These are phyloP conservation scores for Ariopsis seemanni DNA, from an alignment of 2,113 vertebrate species.

Conservation along the genomic window DNA sequence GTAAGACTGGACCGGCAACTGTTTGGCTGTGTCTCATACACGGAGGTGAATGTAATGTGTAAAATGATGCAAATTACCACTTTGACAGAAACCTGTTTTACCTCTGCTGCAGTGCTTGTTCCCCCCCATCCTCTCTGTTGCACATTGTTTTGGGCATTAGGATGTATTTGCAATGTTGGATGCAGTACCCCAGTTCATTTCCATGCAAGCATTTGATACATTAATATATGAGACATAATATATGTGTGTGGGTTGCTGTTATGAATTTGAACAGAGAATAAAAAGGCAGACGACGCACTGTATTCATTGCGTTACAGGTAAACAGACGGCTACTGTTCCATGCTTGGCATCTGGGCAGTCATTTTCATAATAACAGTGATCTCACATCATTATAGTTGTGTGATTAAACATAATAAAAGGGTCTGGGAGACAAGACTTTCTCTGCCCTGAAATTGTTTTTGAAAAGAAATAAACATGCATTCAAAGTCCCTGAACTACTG, in stretches of 20 bases:
- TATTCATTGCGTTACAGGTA: slow-evolving; percentile 35
- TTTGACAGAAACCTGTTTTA: slow-evolving; percentile 62
- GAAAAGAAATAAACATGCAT: slow-evolving; percentile 19
- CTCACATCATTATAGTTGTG: slow-evolving; percentile 35
- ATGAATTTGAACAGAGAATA: slow-evolving; percentile 51
- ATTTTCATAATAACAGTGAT: slow-evolving; percentile 51
- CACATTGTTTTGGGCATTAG: slow-evolving; percentile 50
- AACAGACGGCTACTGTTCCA: slow-evolving; percentile 35
- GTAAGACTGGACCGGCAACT: slow-evolving; percentile 67
- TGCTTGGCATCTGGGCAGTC: slow-evolving; percentile 41
- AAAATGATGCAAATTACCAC: slow-evolving; percentile 79
- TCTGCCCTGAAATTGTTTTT: slow-evolving; percentile 36
- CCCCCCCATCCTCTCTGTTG: slow-evolving; percentile 35
- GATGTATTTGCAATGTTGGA: slow-evolving; percentile 47
- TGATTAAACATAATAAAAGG: slow-evolving; percentile 50
- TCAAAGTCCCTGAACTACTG: slow-evolving; percentile 31
- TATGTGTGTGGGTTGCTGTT: slow-evolving; percentile 53
- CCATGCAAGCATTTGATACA: slow-evolving; percentile 46
- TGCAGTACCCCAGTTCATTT: slow-evolving; percentile 48
- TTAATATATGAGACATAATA: slow-evolving; percentile 50
- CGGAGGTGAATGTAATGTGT: slow-evolving; percentile 71
- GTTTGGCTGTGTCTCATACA: slow-evolving; percentile 65
- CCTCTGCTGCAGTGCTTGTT: slow-evolving; percentile 45
- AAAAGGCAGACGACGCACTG: slow-evolving; percentile 8
- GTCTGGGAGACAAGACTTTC: slow-evolving; percentile 10